Percentiles rank a stretch among this genome's conserved stretches.
Conservation (phyloP, 2,113 vertebrate species). For the Coptodon rendalli region DNA sequence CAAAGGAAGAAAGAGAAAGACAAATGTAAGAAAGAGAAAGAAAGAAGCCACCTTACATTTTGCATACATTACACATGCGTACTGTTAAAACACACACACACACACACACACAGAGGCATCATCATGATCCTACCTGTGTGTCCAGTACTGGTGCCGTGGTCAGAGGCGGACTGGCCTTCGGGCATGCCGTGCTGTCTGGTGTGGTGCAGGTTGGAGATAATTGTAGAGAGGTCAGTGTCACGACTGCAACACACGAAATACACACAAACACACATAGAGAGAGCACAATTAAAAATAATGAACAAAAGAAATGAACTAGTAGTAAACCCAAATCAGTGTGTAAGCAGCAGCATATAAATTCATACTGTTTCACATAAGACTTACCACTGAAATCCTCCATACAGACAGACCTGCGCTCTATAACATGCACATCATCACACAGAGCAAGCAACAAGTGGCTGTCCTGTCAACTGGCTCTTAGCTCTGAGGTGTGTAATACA, state of each 20-base stretch:
- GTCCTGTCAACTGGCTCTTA: constrained; percentile 33
- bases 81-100: not conserved
- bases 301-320: not conserved
- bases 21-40: not conserved
- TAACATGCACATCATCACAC: constrained; percentile 16
- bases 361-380: not conserved
- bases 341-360: not conserved
- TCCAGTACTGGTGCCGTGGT: constrained; percentile 81
- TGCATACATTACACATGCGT: not conserved
- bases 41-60: not conserved
- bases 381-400: constrained; percentile 20
- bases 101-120: not conserved
- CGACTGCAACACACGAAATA: constrained; percentile 73
- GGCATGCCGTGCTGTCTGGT: constrained; percentile 93
- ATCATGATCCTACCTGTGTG: constrained; percentile 80
- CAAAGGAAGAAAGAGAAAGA: not conserved
- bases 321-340: not conserved
- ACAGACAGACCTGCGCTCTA: not conserved
- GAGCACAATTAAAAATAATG: not conserved
- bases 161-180: constrained; percentile 84
- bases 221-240: constrained; percentile 88
- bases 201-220: constrained; percentile 92
- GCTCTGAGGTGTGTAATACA: constrained; percentile 70
- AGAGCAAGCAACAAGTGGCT: constrained; percentile 35
- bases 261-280: constrained; percentile 12